A percentile compares a stretch with the other conserved stretches of the same genome.
phyloP scores from a whole-genome alignment of 2,888 invertebrate genomes.

The Lasioglossum oenotherae region DNA sequence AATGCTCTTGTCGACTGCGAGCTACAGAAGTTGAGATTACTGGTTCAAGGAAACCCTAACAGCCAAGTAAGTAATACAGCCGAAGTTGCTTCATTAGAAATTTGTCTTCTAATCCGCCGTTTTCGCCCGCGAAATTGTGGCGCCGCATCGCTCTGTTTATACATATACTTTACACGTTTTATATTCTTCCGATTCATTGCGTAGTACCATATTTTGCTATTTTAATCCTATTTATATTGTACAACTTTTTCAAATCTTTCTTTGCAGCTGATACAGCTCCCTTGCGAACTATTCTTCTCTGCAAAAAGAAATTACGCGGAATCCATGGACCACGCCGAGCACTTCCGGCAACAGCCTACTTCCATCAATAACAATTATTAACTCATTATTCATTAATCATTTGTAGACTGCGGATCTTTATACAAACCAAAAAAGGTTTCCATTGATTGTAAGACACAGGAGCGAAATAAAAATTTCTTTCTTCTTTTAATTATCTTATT shows the following conservation, averaged over 20 bases:
- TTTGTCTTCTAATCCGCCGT: neutral
- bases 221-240: neutral
- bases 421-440: no score
- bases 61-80: constrained; percentile 83
- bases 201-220: neutral
- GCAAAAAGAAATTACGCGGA: constrained; percentile 29
- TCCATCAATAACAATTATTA: constrained; percentile 32
- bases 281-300: constrained; percentile 40
- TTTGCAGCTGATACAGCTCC: constrained; percentile 38
- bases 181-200: neutral
- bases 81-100: neutral
- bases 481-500: no score
- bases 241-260: neutral
- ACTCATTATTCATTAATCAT: neutral
- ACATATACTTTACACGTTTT: neutral
- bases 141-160: no score
- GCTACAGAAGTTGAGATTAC: constrained; percentile 85
- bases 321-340: constrained; percentile 14
- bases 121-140: neutral
- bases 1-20: constrained; percentile 84
- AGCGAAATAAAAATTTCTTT: no score
- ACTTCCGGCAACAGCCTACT: constrained; percentile 22
- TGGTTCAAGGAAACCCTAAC: constrained; percentile 85
- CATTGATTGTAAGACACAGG: no score
- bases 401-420: no score